Percentiles rank a stretch among this genome's conserved stretches.
Evolutionary conservation across 1,140 invertebrate genomes (phyloP).

Genomic region (Drosophila yakuba): DNA sequence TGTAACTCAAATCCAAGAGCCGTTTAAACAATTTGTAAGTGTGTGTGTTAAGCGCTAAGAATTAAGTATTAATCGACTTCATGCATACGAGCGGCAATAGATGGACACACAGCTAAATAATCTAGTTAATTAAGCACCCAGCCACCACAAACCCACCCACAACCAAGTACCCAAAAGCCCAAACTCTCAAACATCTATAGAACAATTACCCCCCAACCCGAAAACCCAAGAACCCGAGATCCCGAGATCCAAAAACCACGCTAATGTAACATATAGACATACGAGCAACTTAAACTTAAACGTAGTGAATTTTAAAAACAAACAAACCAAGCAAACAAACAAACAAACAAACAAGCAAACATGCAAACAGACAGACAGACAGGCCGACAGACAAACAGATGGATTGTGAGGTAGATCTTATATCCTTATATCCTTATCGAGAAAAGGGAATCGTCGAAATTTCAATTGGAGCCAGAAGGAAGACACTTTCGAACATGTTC

Average conservation of each 20-base stretch:
- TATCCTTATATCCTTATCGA: slow-evolving; percentile 3
- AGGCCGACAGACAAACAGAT: slow-evolving; percentile 26
- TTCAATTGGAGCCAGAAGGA: slow-evolving; percentile 72
- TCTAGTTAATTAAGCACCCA: slow-evolving; percentile 66
- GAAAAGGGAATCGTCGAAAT: slow-evolving; percentile 37
- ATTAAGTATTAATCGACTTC: slow-evolving; percentile 75
- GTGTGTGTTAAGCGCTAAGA: slow-evolving; percentile 76
- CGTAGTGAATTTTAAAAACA: slow-evolving; percentile 67
- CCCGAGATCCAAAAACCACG: slow-evolving; percentile 19
- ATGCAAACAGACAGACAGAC: slow-evolving; percentile 26
- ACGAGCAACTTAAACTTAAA: slow-evolving; percentile 73
- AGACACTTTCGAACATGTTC: slow-evolving; percentile 68
- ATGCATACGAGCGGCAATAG: slow-evolving; percentile 58
- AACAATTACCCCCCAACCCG: slow-evolving; percentile 67
- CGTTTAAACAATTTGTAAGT: slow-evolving; percentile 70
- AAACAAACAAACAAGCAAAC: slow-evolving; percentile 43
- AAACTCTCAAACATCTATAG: slow-evolving; percentile 65
- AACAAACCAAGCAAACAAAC: slow-evolving; percentile 20
- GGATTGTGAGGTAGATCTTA: slow-evolving; percentile 9
- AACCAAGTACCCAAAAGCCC: slow-evolving; percentile 11
- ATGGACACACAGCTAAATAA: slow-evolving; percentile 61
- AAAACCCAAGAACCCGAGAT: slow-evolving; percentile 4
- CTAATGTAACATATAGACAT: slow-evolving; percentile 73
- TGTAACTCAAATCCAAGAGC: slow-evolving; percentile 61
- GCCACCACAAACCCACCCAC: slow-evolving; percentile 35